Percentiles rank a stretch among this genome's conserved stretches.
These are phyloP conservation scores for Hemibates koningsi DNA, from an alignment of 2,113 vertebrate genomes.

Conservation along the genomic window DNA sequence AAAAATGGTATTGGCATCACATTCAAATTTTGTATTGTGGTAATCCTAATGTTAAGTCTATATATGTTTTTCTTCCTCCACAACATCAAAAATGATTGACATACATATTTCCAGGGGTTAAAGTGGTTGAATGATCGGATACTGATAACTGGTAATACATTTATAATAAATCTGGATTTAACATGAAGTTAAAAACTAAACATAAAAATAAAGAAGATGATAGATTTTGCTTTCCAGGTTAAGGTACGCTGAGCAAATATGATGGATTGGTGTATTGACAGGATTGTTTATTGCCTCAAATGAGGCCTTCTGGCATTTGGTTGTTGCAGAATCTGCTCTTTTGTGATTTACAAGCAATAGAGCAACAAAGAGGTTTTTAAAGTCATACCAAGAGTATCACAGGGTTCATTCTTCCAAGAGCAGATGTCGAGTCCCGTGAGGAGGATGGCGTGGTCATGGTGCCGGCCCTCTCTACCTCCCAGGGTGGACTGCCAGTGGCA, in stretches of 20 bases:
- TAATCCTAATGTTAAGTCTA: background rate
- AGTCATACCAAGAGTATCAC: slow-evolving; percentile 82
- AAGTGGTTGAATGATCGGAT: accelerated
- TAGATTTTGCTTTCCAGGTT: background rate
- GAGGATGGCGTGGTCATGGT: slow-evolving; percentile 87
- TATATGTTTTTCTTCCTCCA: slow-evolving; percentile 5
- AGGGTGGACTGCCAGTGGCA: slow-evolving; percentile 89
- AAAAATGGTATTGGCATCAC: accelerated
- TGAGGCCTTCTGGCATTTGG: background rate
- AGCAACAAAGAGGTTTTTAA: background rate
- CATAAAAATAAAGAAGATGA: background rate
- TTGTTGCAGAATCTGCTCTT: background rate
- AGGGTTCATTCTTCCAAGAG: slow-evolving; percentile 91
- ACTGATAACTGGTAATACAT: background rate
- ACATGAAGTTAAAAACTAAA: background rate
- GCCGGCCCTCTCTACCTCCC: slow-evolving; percentile 74
- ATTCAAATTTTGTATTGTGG: background rate
- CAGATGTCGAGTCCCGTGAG: slow-evolving; percentile 89
- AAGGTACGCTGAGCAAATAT: background rate
- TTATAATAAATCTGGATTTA: background rate
- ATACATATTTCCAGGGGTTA: background rate
- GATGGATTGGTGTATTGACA: background rate
- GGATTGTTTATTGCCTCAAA: background rate
- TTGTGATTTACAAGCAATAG: background rate
- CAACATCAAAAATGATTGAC: background rate